phyloP scores from a whole-genome alignment of 2,888 invertebrate species.

The Rhingia rostrata region DNA sequence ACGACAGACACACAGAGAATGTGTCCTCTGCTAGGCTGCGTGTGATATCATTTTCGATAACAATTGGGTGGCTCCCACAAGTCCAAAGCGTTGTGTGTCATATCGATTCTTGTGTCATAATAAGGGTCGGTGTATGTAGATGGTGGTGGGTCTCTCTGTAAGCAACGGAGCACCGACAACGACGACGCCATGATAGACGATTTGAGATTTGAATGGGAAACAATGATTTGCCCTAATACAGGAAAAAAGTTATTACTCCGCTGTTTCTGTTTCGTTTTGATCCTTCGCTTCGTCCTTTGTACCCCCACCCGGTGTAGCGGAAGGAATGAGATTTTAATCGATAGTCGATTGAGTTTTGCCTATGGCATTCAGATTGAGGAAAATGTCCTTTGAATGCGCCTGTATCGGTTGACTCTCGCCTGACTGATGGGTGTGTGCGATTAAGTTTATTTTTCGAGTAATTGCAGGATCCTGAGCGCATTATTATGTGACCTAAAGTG shows the following conservation, averaged over 20 bases:
- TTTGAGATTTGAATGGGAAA: constrained; percentile 68
- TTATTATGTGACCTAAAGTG: not conserved
- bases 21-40: constrained; percentile 58
- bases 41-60: constrained; percentile 73
- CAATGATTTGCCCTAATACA: constrained; percentile 70
- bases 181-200: constrained; percentile 57
- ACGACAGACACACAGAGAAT: constrained; percentile 24
- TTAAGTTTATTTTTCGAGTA: constrained; percentile 21
- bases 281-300: constrained; percentile 45
- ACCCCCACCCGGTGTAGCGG: not conserved
- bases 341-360: constrained; percentile 58
- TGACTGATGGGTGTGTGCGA: constrained; percentile 16
- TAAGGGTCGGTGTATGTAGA: constrained; percentile 6
- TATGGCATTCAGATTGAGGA: not conserved
- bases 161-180: constrained; percentile 14
- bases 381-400: constrained; percentile 1
- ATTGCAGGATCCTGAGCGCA: constrained; percentile 8
- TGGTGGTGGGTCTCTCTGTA: constrained; percentile 1
- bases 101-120: constrained; percentile 44
- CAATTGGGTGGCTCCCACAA: constrained; percentile 69
- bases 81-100: constrained; percentile 61
- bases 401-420: not conserved
- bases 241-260: constrained; percentile 67
- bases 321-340: constrained; percentile 55
- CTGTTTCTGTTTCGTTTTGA: constrained; percentile 57